Evolutionary conservation across 2,797 vertebrate species (phyloP), one percentile per base, ranked within the genome.

Genomic region (Gymnodraco acuticeps): DNA sequence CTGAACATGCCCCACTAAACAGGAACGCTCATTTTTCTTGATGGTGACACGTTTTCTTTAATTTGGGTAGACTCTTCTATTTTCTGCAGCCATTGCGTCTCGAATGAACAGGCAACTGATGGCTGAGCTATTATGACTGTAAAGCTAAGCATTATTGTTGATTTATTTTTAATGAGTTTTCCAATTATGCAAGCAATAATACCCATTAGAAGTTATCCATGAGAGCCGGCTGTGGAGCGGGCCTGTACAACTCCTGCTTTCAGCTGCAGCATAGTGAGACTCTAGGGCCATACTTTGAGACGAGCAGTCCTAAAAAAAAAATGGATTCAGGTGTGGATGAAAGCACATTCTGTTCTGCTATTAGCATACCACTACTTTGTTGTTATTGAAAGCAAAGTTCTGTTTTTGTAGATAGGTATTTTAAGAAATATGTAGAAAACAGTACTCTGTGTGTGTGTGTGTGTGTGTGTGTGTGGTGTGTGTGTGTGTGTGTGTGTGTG

Each of bases 151-250:
- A 87, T 85, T 88, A 75, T 82, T 90, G 88, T 93, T 94, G 86
- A 94, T 94, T 91, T 88, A 90, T 92, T 93, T 94, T 94, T 93
- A 94, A 95, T 91, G 88, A 88, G 74, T 91, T 93, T 92, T 91
- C 86, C 87, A 93, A 93, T 94, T 94, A 94, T 87, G 86, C 75
- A 66, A 82, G 79, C 89, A 90, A 89, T 90, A 85, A 81, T 87
- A 83, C 74, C 84, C 85, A 92, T 92, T 93, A 93, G 73, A 86
- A 89, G 86, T 88, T 88, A 90, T 86, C 84, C 78, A 84, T 82
- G 77, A 90, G 78, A 84, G 66, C 56, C 33, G 72, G 64, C 78
- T 70, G 72, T 70, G 66, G 58, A 70, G 60, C 51, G 55, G 68
- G 51, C 64, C 65, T 59, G 64, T 5, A 14, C 41, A 56, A 54